Evolutionary conservation across 2,113 vertebrate species (phyloP).

Genomic region (Bambusicola thoracicus): DNA sequence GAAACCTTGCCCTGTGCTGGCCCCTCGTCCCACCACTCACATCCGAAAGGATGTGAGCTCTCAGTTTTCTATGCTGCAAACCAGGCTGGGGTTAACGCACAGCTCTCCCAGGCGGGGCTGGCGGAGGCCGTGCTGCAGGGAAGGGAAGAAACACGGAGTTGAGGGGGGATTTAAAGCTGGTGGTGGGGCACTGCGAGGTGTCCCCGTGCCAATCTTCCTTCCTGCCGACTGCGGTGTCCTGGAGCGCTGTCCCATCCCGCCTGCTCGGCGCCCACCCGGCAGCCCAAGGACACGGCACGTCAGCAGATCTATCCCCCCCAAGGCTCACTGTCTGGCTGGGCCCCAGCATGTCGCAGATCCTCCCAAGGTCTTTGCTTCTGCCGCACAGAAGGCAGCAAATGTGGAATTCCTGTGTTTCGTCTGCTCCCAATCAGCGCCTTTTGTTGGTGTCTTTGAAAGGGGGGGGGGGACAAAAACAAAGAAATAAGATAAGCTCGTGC

Average conservation of each 20-base stretch:
- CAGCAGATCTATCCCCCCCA: background rate
- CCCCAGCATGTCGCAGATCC: background rate
- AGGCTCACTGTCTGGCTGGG: background rate
- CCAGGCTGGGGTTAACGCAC: background rate
- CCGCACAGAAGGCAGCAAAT: background rate
- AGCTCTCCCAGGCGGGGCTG: background rate
- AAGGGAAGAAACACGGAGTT: background rate
- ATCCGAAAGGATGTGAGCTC: background rate
- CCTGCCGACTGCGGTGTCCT: too few relatives aligned
- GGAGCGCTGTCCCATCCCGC: background rate
- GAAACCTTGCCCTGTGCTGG: background rate
- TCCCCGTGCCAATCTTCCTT: background rate
- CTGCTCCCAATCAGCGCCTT: conserved; percentile 59
- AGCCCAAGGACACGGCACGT: background rate
- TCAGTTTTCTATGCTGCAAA: background rate
- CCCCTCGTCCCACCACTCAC: background rate
- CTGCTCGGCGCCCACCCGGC: background rate
- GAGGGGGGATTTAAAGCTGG: background rate
- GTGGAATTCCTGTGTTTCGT: conserved; percentile 45
- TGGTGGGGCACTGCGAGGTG: background rate
- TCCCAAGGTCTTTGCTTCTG: conserved; percentile 46
- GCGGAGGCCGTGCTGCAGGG: background rate
- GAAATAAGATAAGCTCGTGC: background rate
- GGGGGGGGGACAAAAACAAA: background rate
- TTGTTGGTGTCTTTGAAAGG: conserved; percentile 25